phyloP scores from a whole-genome alignment of 2,797 vertebrate genomes.

The Ciconia nigra region DNA sequence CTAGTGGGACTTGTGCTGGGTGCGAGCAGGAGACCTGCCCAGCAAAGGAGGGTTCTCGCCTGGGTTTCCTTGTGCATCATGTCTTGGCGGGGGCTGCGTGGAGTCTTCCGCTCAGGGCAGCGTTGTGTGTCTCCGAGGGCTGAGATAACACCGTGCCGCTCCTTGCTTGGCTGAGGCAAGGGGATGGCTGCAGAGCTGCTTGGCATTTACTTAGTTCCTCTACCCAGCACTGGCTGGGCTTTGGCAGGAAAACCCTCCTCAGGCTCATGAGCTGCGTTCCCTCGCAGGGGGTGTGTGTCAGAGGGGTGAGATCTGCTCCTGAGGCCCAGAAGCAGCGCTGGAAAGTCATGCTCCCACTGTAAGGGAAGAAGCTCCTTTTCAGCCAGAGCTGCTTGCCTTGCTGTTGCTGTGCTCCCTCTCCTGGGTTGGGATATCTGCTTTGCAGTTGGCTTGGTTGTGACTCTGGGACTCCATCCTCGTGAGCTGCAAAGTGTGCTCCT shows the following conservation, averaged over 20 bases:
- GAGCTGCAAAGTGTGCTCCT: background rate
- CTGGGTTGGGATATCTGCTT: background rate
- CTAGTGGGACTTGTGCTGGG: background rate
- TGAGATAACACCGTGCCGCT: background rate
- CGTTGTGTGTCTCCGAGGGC: background rate
- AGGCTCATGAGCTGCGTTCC: background rate
- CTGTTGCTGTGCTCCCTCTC: rapidly evolving
- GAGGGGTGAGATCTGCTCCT: background rate
- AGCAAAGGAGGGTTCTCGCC: background rate
- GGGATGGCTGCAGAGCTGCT: background rate
- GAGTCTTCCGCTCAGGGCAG: background rate
- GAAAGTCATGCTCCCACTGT: rapidly evolving
- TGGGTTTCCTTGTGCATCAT: background rate
- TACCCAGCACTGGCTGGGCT: rapidly evolving
- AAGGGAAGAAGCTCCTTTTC: background rate
- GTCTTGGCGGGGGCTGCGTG: background rate
- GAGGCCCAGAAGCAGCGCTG: background rate
- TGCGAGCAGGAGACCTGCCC: background rate
- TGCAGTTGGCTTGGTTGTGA: background rate
- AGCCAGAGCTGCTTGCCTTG: background rate
- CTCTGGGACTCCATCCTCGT: rapidly evolving
- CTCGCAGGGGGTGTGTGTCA: rapidly evolving
- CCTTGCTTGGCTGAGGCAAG: background rate
- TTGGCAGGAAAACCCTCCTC: background rate
- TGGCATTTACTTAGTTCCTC: background rate